These are phyloP conservation scores for Pachydiplax longipennis DNA, from an alignment of 2,888 invertebrate species.

Conservation along the genomic window DNA sequence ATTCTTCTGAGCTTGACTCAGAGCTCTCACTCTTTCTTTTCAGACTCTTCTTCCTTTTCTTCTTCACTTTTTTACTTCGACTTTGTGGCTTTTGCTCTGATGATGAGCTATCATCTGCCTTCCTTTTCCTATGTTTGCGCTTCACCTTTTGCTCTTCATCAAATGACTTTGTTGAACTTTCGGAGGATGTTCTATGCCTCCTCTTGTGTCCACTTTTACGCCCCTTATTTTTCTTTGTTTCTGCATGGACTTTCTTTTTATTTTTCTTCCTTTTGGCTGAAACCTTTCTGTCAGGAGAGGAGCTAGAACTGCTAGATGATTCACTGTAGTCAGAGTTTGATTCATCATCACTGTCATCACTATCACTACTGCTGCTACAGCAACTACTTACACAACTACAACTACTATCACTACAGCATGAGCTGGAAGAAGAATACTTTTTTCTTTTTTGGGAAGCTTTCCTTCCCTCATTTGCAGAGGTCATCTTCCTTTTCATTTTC, in stretches of 20 bases:
- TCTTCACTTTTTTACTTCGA: background rate
- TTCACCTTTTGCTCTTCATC: background rate
- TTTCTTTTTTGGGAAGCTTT: background rate
- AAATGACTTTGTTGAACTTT: background rate
- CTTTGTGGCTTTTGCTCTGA: background rate
- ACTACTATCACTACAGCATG: conserved; percentile 46
- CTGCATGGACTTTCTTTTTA: background rate
- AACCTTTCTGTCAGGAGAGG: background rate
- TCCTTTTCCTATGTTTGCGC: background rate
- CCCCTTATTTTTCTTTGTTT: background rate
- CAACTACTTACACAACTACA: conserved; percentile 35
- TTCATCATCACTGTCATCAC: conserved; percentile 32
- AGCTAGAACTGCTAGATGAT: conserved; percentile 1
- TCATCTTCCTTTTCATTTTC: background rate
- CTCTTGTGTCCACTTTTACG: background rate
- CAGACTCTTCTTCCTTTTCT: background rate
- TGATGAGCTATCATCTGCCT: background rate
- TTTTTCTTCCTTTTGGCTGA: background rate
- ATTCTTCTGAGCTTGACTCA: conserved; percentile 16
- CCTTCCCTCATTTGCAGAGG: background rate
- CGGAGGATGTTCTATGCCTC: background rate
- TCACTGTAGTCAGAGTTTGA: conserved; percentile 6
- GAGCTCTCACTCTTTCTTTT: background rate
- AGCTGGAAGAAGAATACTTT: conserved; percentile 42
- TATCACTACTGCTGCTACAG: conserved; percentile 41